These are phyloP conservation scores for Hemitrygon akajei DNA, from an alignment of 2,797 vertebrate genomes.

Conservation along the genomic window DNA sequence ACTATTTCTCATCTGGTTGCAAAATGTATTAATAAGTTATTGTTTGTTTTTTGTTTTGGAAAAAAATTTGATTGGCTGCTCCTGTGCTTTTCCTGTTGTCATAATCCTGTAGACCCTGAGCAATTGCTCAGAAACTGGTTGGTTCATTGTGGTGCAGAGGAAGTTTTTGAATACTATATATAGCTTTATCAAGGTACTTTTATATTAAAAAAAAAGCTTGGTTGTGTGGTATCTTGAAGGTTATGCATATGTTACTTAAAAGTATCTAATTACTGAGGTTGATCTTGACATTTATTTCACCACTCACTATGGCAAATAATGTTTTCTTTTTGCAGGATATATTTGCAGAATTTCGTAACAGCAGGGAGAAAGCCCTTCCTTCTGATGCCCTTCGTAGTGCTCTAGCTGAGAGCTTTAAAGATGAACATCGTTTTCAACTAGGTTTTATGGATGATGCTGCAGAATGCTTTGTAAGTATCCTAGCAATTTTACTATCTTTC, in stretches of 20 bases:
- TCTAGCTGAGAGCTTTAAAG: constrained; percentile 95
- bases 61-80: neutral
- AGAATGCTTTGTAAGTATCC: constrained; percentile 88
- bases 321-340: constrained; percentile 64
- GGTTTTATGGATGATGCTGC: constrained; percentile 97
- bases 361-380: constrained; percentile 84
- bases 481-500: neutral
- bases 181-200: too few species aligned
- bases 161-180: too few species aligned
- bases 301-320: neutral
- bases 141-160: neutral
- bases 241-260: neutral
- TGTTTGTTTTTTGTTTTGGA: neutral
- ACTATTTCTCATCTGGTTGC: neutral
- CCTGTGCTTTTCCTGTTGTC: neutral
- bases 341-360: constrained; percentile 95
- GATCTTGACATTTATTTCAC: neutral
- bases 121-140: neutral
- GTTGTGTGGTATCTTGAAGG: neutral
- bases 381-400: constrained; percentile 92
- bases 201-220: too few species aligned
- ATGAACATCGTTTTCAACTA: constrained; percentile 94
- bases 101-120: neutral
- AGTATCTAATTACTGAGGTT: neutral
- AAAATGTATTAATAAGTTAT: neutral